Base-by-base conservation (phyloP, 2,113 vertebrate species). In the Clarias gariepinus region DNA sequence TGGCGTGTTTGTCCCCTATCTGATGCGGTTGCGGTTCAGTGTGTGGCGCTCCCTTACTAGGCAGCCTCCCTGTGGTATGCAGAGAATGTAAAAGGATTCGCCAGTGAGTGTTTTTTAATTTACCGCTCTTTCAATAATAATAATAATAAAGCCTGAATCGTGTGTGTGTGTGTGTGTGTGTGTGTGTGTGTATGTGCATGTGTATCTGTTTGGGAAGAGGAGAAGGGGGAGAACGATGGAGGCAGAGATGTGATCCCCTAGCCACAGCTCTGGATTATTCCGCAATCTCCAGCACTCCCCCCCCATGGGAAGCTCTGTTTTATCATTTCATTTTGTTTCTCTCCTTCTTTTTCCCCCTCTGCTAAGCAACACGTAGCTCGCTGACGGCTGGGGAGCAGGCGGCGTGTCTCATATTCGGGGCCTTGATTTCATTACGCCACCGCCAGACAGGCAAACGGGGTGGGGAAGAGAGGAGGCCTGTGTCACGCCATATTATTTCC, bases 301-400 rank as follows among this genome's bases (percentile, higher is more conserved):
- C 76, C 91, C 91, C 94, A 25, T 5, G 89, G 91, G 94, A 92
- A 88, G 87, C 89, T 88, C 61, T 71, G 92, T 90, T 92, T 94
- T 94, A 93, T 94, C 92, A 94, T 94, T 94, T 94, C 91, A 93
- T 93, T 94, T 93, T 91, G 92, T 92, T 92, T 91, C 81, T 68
- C 73, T 86, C 74, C 83, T 83, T 88, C 85, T 66, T 88, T 61
- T 78, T 82, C 77, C 76, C 61, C 71, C 57, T 87, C 52, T 88
- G 53, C 91, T 90, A 90, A 90, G 91, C 93, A 95, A 94, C 94
- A 94, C 90, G 92, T 93, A 92, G 89, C 87, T 92, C 87, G 92
- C 92, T 89, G 92, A 89, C 91, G 93, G 93, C 93, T 93, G 90
- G 68, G 85, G 88, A 88, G 89, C 91, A 90, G 87, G 92, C 92